Base-by-base conservation (phyloP, 1,140 invertebrate genomes). In the Drosophila serrata region DNA sequence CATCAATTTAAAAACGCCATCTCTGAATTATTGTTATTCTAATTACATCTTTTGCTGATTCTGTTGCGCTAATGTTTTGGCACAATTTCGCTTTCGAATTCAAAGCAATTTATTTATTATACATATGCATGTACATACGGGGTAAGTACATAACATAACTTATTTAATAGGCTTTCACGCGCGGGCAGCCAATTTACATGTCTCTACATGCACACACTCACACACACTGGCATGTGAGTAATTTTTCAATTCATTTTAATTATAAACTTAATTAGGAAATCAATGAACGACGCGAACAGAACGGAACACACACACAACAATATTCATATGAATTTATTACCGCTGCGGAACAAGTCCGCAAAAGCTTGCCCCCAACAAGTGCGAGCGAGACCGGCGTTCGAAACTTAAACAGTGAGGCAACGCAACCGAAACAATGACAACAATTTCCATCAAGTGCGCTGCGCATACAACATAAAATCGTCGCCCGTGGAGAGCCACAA, bases 211-310 rank as follows among this genome's bases (percentile, higher is more conserved):
- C 29, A 43, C 56, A 43, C 13, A 37, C 15, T 39, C 53, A 40
- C 45, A 56, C 46, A 35, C 39, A 29, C 42, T 31, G 48, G 63
- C 79, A 76, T 81, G 84, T 62, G 72, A 84, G 87, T 92, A 92
- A 92, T 92, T 92, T 92, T 92, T 92, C 91, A 92, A 92, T 92
- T 92, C 92, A 92, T 92, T 92, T 92, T 92, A 92, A 92, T 92
- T 92, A 92, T 92, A 92, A 92, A 92, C 91, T 92, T 92, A 92
- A 92, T 92, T 92, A 92, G 91, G 91, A 92, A 92, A 92, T 88
- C 88, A 92, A 88, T 81, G 87, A 90, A 87, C 87, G 64, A 73
- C 78, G 81, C 70, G 61, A 82, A 82, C 73, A 61, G 58, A 82
- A 81, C 82, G 65, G 72, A 85, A 88, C 76, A 74, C 59, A 85